Evolutionary conservation across 2,797 vertebrate species (phyloP), one percentile per base, ranked within the genome.

Genomic region (Sparidentex hasta): DNA sequence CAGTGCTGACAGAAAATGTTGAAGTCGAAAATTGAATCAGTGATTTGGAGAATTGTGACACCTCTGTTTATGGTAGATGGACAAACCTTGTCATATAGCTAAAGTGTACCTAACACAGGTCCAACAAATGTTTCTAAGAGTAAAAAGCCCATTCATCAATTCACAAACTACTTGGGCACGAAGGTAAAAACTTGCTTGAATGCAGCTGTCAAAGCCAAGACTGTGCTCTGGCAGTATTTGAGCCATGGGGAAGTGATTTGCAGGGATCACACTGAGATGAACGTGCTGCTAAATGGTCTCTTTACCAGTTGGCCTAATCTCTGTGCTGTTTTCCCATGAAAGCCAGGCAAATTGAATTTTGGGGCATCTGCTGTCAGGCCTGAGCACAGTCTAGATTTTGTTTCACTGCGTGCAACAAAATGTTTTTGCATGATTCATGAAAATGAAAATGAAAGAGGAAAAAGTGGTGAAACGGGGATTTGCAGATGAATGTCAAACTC

Each of bases 291-390:
- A 90, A 93, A 89, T 71, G 78, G 54, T 80, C 84, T 88, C 90
- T 89, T 92, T 89, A 90, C 78, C 83, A 88, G 78, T 76, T 72
- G 78, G 65, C 74, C 61, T 89, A 85, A 89, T 87, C 89, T 80
- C 73, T 43, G 61, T 43, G 13, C 80, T 85, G 87, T 91, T 93
- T 91, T 90, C 78, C 64, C 84, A 84, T 50, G 55, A 85, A 89
- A 88, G 75, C 77, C 82, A 18, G 81, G 78, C 83, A 85, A 87
- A 90, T 92, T 86, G 50, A 88, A 88, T 93, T 90, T 84, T 55
- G 70, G 78, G 71, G 61, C 65, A 88, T 88, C 78, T 74, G 73
- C 76, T 78, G 77, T 82, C 76, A 74, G 56, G 62, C 69, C 63
- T 14, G 23, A 82, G 80, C 61, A 70, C 66, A 72, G 51, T 75